Evolutionary conservation across 2,797 vertebrate species (phyloP), one percentile per base, ranked within the genome.

Genomic region (Danio tinwini): DNA sequence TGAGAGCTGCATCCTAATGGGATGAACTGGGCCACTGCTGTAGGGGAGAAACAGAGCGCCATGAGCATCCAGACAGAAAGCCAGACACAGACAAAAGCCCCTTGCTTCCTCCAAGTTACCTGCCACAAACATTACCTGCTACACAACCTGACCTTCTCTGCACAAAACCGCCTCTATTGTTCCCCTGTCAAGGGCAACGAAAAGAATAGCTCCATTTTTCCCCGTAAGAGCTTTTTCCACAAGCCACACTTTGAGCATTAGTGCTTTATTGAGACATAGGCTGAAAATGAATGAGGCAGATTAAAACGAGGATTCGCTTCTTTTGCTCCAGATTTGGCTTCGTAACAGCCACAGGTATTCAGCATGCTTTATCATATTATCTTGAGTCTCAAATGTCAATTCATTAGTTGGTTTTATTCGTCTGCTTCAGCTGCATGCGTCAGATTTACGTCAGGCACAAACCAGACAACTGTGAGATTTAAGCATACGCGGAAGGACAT

Each of bases 1-100:
- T 81, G 71, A 74, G 70, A 69, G 45, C 77, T 73, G 83, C 80
- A 85, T 86, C 63, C 69, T 85, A 86, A 86, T 81, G 75, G 77
- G 82, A 75, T 68, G 83, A 71, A 70, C 50, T 50, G 49, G 64
- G 82, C 71, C 77, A 68, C 70, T 74, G 63, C 69, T 50, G 76
- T 80, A 78, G 40, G 21, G 44, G 63, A 6, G 59, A 79, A 64
- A 50, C 72, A 14, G 71, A 40, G 79, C 47, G 72, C 50, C 7
- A 39, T 64, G 70, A 56, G 64, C 63, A 59, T 63, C 74, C 74
- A 85, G 78, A 83, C 81, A 80, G 29, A n/a, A 56, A 65, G 65
- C 59, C 82, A 72, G 79, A 82, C 40, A 14, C 76, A 82, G 59
- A 86, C 76, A 86, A 82, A 84, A 81, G 74, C 44, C 73, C 37